phyloP scores from a whole-genome alignment of 2,113 vertebrate genomes.

The Caracal caracal region DNA sequence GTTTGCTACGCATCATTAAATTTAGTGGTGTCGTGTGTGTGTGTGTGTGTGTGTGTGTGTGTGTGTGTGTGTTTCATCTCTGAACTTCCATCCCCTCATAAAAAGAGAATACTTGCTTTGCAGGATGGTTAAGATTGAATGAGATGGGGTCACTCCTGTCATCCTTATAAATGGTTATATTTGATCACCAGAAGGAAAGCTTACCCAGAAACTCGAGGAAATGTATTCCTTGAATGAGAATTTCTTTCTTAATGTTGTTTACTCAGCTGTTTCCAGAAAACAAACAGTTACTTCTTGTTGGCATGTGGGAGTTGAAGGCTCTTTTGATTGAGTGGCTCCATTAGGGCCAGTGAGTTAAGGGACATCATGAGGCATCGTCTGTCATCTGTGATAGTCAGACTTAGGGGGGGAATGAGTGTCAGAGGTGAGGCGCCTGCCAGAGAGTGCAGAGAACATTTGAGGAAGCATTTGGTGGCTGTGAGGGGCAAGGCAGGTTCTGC shows the following conservation, averaged over 20 bases:
- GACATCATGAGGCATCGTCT: fast-evolving
- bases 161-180: not conserved
- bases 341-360: too few species aligned
- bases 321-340: not conserved
- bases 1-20: not conserved
- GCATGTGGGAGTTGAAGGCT: not conserved
- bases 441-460: not conserved
- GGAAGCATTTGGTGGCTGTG: not conserved
- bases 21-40: not conserved
- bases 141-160: not conserved
- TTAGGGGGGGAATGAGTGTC: not conserved
- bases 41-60: too few species aligned
- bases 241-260: not conserved
- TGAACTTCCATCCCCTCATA: not conserved
- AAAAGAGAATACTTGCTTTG: not conserved
- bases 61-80: not conserved
- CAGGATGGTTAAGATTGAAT: not conserved
- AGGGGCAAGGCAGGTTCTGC: not conserved
- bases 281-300: not conserved
- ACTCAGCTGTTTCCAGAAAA: not conserved
- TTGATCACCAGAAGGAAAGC: not conserved
- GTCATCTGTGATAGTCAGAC: not conserved
- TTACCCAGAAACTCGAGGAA: not conserved
- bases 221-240: not conserved
- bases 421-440: not conserved